Evolutionary conservation across 1,140 invertebrate species (phyloP).

Genomic region (Drosophila micromelanica): DNA sequence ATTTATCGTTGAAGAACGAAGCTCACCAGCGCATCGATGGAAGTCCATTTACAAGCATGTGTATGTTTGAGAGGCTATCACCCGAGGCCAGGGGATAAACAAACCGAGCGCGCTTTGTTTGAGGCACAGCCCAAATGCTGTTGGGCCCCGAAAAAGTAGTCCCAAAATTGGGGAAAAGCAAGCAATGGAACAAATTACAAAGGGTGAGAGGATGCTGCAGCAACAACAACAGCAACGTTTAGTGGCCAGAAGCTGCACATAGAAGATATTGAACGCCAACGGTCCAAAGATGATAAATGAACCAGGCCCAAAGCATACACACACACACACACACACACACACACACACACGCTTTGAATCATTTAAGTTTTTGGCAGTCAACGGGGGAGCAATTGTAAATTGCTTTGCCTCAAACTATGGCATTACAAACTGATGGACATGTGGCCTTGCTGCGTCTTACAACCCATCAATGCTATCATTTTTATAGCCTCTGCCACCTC

Average conservation of each 20-base stretch:
- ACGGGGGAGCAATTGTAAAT: constrained; percentile 33
- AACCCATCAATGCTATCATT: constrained; percentile 50
- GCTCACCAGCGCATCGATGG: constrained; percentile 2
- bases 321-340: neutral
- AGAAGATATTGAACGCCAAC: constrained; percentile 1
- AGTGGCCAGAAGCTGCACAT: constrained; percentile 26
- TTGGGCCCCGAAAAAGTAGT: constrained; percentile 21
- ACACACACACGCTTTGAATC: constrained; percentile 2
- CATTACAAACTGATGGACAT: constrained; percentile 16
- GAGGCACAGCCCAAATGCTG: constrained; percentile 37
- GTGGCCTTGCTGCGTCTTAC: constrained; percentile 9
- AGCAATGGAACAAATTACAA: constrained; percentile 5
- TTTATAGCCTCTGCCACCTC: constrained; percentile 39
- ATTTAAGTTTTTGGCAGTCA: constrained; percentile 18
- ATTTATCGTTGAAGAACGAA: neutral
- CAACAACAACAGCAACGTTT: constrained; percentile 50
- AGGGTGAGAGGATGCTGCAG: constrained; percentile 13
- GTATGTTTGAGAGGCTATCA: neutral
- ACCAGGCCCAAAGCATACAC: neutral
- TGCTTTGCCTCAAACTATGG: constrained; percentile 24
- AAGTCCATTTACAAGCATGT: constrained; percentile 4
- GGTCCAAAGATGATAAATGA: constrained; percentile 59
- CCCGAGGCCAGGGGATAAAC: constrained; percentile 9
- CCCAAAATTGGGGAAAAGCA: neutral
- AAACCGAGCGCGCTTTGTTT: constrained; percentile 3